Percentiles rank a stretch among this genome's conserved stretches.
Conservation (phyloP, 2,113 vertebrate species). For the Thunnus thynnus region DNA sequence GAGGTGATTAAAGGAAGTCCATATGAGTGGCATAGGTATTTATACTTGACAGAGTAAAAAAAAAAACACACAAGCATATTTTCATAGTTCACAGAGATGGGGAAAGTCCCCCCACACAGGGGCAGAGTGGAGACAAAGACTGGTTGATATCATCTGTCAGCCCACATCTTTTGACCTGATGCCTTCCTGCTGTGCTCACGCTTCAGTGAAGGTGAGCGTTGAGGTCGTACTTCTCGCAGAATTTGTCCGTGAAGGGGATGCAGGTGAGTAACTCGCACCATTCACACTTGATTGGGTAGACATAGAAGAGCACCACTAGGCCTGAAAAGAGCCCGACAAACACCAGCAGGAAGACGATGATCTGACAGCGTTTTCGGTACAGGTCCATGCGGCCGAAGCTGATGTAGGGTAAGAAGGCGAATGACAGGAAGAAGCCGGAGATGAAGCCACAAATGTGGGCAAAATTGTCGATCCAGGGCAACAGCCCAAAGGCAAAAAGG, state of each 20-base stretch:
- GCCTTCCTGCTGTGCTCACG: slow-evolving; percentile 20
- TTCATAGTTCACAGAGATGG: slow-evolving; percentile 71
- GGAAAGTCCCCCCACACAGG: slow-evolving; percentile 30
- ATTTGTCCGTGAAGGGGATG: slow-evolving; percentile 99
- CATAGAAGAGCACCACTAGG: slow-evolving; percentile 95
- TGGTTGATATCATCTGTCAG: slow-evolving; percentile 24
- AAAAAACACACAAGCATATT: slow-evolving; percentile 75
- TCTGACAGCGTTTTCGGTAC: slow-evolving; percentile 98
- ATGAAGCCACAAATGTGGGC: slow-evolving; percentile 97
- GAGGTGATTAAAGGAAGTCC: slow-evolving; percentile 67
- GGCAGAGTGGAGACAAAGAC: slow-evolving; percentile 42
- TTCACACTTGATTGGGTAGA: slow-evolving; percentile 95
- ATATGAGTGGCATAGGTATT: slow-evolving; percentile 65
- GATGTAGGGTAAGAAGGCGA: slow-evolving; percentile 98
- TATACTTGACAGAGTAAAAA: slow-evolving; percentile 73
- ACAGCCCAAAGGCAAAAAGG: slow-evolving; percentile 96
- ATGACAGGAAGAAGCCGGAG: slow-evolving; percentile 97
- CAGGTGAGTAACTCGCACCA: slow-evolving; percentile 99
- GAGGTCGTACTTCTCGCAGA: slow-evolving; percentile 99
- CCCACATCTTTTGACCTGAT: slow-evolving; percentile 51
- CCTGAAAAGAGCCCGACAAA: slow-evolving; percentile 96
- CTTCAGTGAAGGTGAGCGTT: slow-evolving; percentile 96
- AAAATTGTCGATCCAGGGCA: slow-evolving; percentile 99
- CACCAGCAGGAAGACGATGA: slow-evolving; percentile 93
- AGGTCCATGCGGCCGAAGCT: slow-evolving; percentile 97